Evolutionary conservation across 2,113 vertebrate species (phyloP).

Genomic region (Brevimyrus niger): DNA sequence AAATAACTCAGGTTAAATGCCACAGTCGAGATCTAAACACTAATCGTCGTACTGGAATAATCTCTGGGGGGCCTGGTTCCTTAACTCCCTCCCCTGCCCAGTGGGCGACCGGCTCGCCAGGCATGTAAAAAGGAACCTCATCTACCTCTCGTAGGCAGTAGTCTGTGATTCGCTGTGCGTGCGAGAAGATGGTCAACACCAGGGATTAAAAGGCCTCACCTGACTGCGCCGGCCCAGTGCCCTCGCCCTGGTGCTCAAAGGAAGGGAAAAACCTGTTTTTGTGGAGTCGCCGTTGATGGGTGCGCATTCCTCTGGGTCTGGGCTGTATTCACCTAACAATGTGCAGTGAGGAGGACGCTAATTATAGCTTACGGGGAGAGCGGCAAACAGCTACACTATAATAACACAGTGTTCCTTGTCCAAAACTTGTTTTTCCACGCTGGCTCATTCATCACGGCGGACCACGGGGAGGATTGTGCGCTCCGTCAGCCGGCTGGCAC

Average conservation of each 20-base stretch:
- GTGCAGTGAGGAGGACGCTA: slow-evolving; percentile 29
- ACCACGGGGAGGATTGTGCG: background rate
- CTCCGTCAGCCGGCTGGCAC: background rate
- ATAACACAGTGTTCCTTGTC: slow-evolving; percentile 20
- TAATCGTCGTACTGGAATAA: background rate
- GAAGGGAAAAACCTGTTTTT: slow-evolving; percentile 2
- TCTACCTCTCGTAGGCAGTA: background rate
- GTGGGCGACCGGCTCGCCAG: background rate
- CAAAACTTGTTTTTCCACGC: slow-evolving; percentile 23
- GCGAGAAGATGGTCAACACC: background rate
- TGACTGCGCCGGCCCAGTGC: background rate
- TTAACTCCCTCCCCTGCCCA: background rate
- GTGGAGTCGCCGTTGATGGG: background rate
- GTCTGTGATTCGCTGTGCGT: background rate
- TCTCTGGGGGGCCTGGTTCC: background rate
- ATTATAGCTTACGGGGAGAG: slow-evolving; percentile 44
- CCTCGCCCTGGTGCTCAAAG: background rate
- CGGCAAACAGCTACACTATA: slow-evolving; percentile 10
- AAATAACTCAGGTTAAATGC: background rate
- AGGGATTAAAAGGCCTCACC: slow-evolving; percentile 2
- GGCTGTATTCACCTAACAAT: slow-evolving; percentile 31
- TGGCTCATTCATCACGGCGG: slow-evolving; percentile 10
- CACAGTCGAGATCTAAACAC: background rate
- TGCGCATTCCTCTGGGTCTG: background rate
- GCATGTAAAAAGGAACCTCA: background rate